Base-by-base conservation (phyloP, 2,888 invertebrate species). In the Diaperis boleti region DNA sequence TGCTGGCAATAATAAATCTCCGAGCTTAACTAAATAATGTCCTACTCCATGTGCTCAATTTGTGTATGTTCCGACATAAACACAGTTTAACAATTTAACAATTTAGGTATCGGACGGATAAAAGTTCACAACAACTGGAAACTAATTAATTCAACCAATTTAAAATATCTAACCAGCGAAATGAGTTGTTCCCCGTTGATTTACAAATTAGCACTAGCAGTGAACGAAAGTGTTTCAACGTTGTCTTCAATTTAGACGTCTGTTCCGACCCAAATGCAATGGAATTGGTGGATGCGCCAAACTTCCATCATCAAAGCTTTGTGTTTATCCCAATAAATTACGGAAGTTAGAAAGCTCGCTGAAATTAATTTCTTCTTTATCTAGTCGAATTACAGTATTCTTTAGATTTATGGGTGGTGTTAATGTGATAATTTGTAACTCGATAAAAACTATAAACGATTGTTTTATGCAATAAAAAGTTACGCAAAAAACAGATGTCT, bases 281-380 rank as follows among this genome's bases (percentile, higher is more conserved):
- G 13, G 31, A 54, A 45, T 57, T 57, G 57, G 57, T 57, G 57
- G 41, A 59, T 49, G 59, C 59, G 59, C 41, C 49, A 18, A 49
- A 41, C 41, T 59, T 49, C 42, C 26, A 47, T 59, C 59, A 41
- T 49, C 41, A 59, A 59, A 59, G 49, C 49, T 49, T 49, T 49
- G 44, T 33, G 45, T 45, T 56, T 55, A 55, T 55, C 55, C 31
- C 56, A 45, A 56, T 56, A 56, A 56, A 56, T 44, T 56, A 15
- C 33, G 13, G 29, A 56, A 56, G 56, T 56, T 56, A 10, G 31
- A 42, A 55, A 55, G 41, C 42, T 42, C 42, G 3, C 56, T 20
- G n/a, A 35, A 56, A 56, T 56, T 56, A 56, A 56, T 56, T 45
- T 45, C 31, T 31, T 6, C 45, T 33, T 56, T 45, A 56, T 56